Evolutionary conservation across 2,113 vertebrate genomes (phyloP).

Genomic region (Antechinus stuartii): DNA sequence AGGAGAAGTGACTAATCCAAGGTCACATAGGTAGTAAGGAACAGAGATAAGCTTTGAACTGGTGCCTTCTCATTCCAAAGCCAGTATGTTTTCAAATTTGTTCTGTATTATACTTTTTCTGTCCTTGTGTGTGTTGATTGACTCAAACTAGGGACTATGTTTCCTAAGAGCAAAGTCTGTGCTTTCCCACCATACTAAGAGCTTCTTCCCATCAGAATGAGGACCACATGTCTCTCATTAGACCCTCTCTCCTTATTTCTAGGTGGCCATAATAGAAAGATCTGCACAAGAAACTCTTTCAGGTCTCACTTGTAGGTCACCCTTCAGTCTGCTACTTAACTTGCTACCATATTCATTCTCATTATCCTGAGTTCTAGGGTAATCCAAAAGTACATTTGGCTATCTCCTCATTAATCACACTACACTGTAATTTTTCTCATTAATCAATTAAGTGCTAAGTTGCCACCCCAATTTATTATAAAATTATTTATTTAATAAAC

Average conservation of each 20-base stretch:
- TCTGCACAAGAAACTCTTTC: neutral
- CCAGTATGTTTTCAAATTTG: neutral
- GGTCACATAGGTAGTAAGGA: neutral
- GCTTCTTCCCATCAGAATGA: neutral
- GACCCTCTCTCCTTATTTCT: neutral
- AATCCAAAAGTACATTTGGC: neutral
- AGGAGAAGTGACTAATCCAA: neutral
- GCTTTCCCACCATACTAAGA: neutral
- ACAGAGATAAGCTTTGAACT: neutral
- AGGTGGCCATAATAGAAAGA: neutral
- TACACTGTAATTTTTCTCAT: neutral
- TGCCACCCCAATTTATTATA: constrained; percentile 7
- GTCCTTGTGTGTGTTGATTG: neutral
- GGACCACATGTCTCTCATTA: neutral
- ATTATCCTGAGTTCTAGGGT: neutral
- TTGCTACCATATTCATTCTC: neutral
- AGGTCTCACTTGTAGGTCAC: neutral
- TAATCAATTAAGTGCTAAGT: neutral
- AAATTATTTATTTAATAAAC: neutral
- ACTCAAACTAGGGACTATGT: neutral
- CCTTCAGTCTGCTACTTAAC: neutral
- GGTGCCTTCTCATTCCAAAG: neutral
- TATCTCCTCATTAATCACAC: neutral
- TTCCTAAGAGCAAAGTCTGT: neutral
- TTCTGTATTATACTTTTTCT: neutral